Conservation (phyloP, 2,797 vertebrate genomes). For the Danio tinwini region DNA sequence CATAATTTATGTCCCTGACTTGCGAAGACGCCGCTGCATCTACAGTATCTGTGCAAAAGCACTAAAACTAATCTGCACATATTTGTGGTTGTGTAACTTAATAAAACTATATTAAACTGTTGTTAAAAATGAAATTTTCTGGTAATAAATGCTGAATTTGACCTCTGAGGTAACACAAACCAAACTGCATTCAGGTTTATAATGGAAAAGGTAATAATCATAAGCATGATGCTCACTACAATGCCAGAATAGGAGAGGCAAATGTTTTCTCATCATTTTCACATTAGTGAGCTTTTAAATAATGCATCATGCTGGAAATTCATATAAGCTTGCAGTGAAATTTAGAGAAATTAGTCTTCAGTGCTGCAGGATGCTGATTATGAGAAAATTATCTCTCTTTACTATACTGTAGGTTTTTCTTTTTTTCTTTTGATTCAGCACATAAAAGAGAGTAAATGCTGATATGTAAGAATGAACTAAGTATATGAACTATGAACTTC, state of each 20-base stretch:
- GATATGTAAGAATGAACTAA: background rate
- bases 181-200: constrained; percentile 1
- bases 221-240: background rate
- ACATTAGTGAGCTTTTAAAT: constrained; percentile 32
- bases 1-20: background rate
- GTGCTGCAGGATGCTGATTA: background rate
- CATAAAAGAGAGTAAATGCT: background rate
- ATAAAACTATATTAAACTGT: background rate
- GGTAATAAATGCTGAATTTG: background rate
- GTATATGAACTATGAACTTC: background rate
- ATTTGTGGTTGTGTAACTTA: constrained; percentile 2
- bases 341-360: background rate
- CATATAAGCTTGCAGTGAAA: background rate
- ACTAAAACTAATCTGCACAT: background rate
- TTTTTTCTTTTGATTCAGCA: background rate
- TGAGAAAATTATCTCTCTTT: background rate
- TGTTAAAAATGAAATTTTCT: background rate
- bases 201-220: constrained; percentile 13
- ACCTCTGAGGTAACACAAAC: background rate
- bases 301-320: constrained; percentile 9
- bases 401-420: background rate
- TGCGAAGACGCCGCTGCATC: background rate
- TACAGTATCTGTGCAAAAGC: background rate
- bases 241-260: background rate
- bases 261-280: constrained; percentile 45